A percentile compares a stretch with the other conserved stretches of the same genome.
These are phyloP conservation scores for Scelioninae gen. 2 DNA, from an alignment of 2,888 invertebrate genomes.

Conservation along the genomic window DNA sequence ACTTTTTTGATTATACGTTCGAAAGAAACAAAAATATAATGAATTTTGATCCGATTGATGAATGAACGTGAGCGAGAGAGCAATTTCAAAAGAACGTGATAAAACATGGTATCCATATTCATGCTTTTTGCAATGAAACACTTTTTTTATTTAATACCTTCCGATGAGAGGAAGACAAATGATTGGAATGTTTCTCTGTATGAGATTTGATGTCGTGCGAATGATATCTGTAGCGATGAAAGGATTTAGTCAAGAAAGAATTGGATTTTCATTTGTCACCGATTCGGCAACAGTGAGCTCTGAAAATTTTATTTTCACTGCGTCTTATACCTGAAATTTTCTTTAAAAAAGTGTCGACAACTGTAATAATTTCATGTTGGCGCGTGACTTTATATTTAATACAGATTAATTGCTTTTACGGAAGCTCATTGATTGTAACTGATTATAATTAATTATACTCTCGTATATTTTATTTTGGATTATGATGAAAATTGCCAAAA, in stretches of 20 bases:
- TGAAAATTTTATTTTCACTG: slow-evolving; percentile 37
- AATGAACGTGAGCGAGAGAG: slow-evolving; percentile 38
- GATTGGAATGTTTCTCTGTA: slow-evolving; percentile 27
- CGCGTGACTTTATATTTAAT: slow-evolving; percentile 52
- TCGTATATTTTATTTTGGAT: slow-evolving; percentile 27
- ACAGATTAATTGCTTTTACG: slow-evolving; percentile 47
- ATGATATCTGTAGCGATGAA: slow-evolving; percentile 42
- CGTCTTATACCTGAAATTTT: slow-evolving; percentile 46
- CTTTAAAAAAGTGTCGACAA: slow-evolving; percentile 23
- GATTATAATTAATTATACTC: slow-evolving; percentile 36
- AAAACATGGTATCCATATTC: slow-evolving; percentile 23
- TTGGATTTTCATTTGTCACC: slow-evolving; percentile 42
- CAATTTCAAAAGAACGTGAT: slow-evolving; percentile 30
- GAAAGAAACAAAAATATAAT: slow-evolving; percentile 24
- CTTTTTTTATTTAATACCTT: slow-evolving; percentile 15
- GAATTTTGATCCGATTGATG: slow-evolving; percentile 37
- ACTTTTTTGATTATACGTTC: slow-evolving; percentile 37
- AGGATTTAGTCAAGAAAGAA: slow-evolving; percentile 14
- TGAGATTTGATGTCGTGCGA: slow-evolving; percentile 46
- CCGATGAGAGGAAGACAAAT: slow-evolving; percentile 12
- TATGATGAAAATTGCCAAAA: slow-evolving; percentile 3
- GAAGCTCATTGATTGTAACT: slow-evolving; percentile 38
- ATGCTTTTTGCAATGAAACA: slow-evolving; percentile 36
- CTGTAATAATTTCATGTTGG: slow-evolving; percentile 37
- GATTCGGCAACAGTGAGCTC: slow-evolving; percentile 23